Evolutionary conservation across 2,888 invertebrate species (phyloP), one percentile per base, ranked within the genome.

Genomic region (Hanleya hanleyi): DNA sequence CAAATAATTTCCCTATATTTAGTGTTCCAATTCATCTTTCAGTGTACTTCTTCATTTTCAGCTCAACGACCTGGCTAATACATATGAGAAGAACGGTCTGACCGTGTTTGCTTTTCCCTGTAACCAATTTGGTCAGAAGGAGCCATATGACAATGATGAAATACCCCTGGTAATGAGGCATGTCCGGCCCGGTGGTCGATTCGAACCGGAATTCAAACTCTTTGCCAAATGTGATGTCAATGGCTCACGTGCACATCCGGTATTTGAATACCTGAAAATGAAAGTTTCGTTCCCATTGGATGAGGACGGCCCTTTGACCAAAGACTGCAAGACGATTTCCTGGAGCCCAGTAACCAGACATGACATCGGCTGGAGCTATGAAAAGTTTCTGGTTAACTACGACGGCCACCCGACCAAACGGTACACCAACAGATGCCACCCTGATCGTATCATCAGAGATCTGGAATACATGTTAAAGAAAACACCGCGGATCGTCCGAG

Each of bases 321-420:
- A 73, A 62, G 71, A 75, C 33, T 66, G 38, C 35, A 38, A 32
- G 22, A 22, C 47, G 12, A 66, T 77, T 51, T 29, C 69, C 26
- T 80, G 80, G 80, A 69, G 69, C 18, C 80, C 80, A 1, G 73
- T 80, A 9, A 71, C 71, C 29, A 72, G 80, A 12, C 67, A 67
- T 51, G 80, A 80, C 50, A 65, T 80, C n/a, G 70, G 78, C n/a
- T 67, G 77, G 75, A 80, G 78, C 61, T 80, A 74, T 49, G 80
- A 80, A 67, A 80, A 80, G 57, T 80, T 80, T 47, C 47, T 80
- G 4, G 67, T 80, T 47, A 74, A 71, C n/a, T 66, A 74, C 57
- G 78, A 80, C 35, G 80, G 80, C 6, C 71, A 76, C 35, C 80
- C 80, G 1, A 66, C 77, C 15, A 75, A 73, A 50, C 61, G 80